Conservation (phyloP, 30 jellyfish, hydroid and myxozoan genomes). For the Hydra vulgaris region DNA sequence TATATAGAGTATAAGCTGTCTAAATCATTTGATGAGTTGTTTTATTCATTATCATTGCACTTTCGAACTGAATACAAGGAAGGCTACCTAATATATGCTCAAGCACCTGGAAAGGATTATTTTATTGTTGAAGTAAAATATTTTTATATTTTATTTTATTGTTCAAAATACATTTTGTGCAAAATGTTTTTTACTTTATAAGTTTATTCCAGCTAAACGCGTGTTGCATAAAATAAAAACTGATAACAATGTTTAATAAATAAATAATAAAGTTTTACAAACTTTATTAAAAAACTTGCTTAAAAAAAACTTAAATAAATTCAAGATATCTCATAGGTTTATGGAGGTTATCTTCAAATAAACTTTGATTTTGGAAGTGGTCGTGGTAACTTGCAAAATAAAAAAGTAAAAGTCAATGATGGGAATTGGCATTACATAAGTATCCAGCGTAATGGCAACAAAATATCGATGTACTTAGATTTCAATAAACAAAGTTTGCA, state of each 20-base stretch:
- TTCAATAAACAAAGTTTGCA: slow-evolving; percentile 35
- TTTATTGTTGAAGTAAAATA: slow-evolving; percentile 71
- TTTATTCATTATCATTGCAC: slow-evolving; percentile 53
- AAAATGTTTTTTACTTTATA: no score
- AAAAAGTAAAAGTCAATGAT: slow-evolving; percentile 66
- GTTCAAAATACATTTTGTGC: no score
- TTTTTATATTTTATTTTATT: no score
- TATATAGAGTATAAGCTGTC: slow-evolving; percentile 55
- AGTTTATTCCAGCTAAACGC: no score
- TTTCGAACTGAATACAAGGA: slow-evolving; percentile 75
- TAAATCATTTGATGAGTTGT: slow-evolving; percentile 60
- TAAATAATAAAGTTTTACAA: no score
- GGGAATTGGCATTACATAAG: slow-evolving; percentile 85
- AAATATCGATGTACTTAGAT: slow-evolving; percentile 59
- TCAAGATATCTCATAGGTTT: background rate
- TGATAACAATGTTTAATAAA: no score
- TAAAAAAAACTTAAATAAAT: no score
- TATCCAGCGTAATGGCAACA: slow-evolving; percentile 65
- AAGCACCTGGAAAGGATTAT: slow-evolving; percentile 78
- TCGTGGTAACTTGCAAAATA: slow-evolving; percentile 40
- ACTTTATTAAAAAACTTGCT: no score
- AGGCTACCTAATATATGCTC: slow-evolving; percentile 36
- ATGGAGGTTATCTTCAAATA: slow-evolving; percentile 51
- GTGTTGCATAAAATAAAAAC: no score
- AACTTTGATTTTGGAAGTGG: slow-evolving; percentile 96